phyloP scores from a whole-genome alignment of 1,140 invertebrate species.

The Apis dorsata region DNA sequence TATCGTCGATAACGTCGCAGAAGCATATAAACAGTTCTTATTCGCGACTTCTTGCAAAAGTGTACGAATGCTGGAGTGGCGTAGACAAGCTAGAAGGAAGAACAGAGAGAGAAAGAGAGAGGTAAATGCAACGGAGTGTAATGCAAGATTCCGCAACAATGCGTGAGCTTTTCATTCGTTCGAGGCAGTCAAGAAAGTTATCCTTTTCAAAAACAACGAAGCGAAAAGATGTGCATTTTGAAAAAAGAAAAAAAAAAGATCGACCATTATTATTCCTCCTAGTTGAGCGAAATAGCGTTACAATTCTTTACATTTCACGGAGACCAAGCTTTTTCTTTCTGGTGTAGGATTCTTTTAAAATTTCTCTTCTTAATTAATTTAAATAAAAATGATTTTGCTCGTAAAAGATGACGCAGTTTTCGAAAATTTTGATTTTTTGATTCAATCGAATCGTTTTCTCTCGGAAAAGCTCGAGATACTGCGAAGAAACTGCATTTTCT shows the following conservation, averaged over 20 bases:
- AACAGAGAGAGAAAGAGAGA: neutral
- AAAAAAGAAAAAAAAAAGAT: conserved; percentile 12
- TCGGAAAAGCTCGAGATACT: neutral
- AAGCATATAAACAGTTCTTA: neutral
- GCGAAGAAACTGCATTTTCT: neutral
- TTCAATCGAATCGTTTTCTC: neutral
- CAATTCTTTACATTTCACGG: no score
- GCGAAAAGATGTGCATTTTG: conserved; percentile 1
- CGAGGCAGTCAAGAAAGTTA: conserved; percentile 13
- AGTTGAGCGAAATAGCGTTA: neutral
- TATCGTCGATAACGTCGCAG: neutral
- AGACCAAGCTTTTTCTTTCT: no score
- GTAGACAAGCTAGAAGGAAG: neutral
- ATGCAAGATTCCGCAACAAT: conserved; percentile 47
- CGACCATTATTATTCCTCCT: conserved; percentile 1
- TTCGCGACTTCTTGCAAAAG: conserved; percentile 15
- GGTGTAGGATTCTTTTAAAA: no score
- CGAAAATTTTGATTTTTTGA: no score
- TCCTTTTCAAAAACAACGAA: conserved; percentile 33
- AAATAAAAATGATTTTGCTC: no score
- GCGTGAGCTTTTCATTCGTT: conserved; percentile 25
- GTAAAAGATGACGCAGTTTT: no score
- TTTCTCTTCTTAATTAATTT: no score
- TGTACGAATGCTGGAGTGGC: neutral
- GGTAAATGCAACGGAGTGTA: conserved; percentile 26